These are phyloP conservation scores for Saccostrea glomerata DNA, from an alignment of 1,140 invertebrate genomes.

Conservation along the genomic window DNA sequence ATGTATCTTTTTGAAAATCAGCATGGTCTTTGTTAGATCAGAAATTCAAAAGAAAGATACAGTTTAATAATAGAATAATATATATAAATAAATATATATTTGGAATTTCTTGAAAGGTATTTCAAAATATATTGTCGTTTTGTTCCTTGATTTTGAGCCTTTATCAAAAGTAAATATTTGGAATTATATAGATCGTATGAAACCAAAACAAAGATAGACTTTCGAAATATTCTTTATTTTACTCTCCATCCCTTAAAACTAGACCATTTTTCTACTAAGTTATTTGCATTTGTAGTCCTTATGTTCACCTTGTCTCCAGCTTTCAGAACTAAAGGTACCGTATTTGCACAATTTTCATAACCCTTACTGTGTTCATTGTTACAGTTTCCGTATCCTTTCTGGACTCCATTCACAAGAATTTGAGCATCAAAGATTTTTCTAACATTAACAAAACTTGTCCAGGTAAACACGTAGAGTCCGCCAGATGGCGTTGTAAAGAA, in stretches of 20 bases:
- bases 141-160: too few species aligned
- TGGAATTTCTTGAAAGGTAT: too few species aligned
- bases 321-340: neutral
- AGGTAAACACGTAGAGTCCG: neutral
- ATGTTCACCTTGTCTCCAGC: neutral
- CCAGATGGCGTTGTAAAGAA: neutral
- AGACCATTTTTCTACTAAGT: neutral
- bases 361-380: neutral
- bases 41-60: too few species aligned
- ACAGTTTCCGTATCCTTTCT: neutral
- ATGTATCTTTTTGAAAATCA: too few species aligned
- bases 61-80: too few species aligned
- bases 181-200: too few species aligned
- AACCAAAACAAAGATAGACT: too few species aligned
- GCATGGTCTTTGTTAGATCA: too few species aligned
- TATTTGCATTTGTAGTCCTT: neutral
- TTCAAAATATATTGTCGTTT: too few species aligned
- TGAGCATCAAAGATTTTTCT: neutral
- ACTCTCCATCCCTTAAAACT: slow-evolving; percentile 17
- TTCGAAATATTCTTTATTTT: neutral
- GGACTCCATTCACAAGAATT: neutral
- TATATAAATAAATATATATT: too few species aligned
- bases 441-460: neutral
- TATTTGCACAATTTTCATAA: neutral
- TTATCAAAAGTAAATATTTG: too few species aligned